phyloP scores from a whole-genome alignment of 2,888 invertebrate species.

The Megamerina dolium region DNA sequence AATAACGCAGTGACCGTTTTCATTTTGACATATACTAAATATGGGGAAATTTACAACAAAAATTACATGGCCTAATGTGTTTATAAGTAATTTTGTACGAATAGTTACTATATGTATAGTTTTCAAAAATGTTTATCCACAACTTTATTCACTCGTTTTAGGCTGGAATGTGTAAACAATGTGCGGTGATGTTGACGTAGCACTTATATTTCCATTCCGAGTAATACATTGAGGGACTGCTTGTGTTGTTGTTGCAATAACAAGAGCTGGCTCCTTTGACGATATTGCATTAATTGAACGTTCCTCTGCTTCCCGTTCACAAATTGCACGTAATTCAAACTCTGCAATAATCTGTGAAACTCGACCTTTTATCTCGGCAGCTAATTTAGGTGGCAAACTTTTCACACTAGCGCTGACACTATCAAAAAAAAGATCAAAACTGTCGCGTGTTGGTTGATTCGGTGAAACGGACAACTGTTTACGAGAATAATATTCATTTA shows the following conservation, averaged over 20 bases:
- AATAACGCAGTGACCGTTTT: too few relatives aligned
- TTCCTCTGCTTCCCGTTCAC: conserved; percentile 29
- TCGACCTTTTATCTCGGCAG: conserved; percentile 36
- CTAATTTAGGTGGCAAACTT: conserved; percentile 35
- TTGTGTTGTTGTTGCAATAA: not conserved
- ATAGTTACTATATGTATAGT: too few relatives aligned
- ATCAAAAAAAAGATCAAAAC: conserved; percentile 39
- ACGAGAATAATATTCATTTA: conserved; percentile 25
- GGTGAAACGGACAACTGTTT: not conserved
- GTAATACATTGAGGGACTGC: conserved; percentile 1
- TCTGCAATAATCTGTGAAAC: conserved; percentile 37
- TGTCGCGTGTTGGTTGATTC: too few relatives aligned
- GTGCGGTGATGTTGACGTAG: conserved; percentile 13
- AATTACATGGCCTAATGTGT: too few relatives aligned
- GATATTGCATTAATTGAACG: conserved; percentile 1
- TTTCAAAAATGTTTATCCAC: too few relatives aligned
- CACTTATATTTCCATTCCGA: conserved; percentile 2
- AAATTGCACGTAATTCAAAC: conserved; percentile 38
- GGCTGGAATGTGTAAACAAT: conserved; percentile 23
- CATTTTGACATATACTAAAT: too few relatives aligned
- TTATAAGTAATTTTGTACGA: too few relatives aligned
- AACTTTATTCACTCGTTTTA: conserved; percentile 20
- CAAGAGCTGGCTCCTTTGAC: not conserved
- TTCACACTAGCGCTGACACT: conserved; percentile 39
- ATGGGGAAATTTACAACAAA: too few relatives aligned